phyloP scores from a whole-genome alignment of 64 coral and sea anemone genomes.

The Montipora efflorescens region DNA sequence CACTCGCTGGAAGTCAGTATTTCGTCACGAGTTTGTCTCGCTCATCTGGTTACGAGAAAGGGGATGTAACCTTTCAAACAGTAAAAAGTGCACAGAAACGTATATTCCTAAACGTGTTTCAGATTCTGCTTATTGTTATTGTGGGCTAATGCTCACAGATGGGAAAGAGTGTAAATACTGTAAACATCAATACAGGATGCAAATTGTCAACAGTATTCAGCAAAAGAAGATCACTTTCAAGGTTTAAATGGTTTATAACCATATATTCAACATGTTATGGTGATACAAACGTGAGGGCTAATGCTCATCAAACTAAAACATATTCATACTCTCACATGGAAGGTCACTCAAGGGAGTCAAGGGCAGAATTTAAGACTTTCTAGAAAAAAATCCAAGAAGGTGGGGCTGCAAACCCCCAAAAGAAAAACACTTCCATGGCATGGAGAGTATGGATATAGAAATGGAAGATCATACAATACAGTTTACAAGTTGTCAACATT shows the following conservation, averaged over 20 bases:
- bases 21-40: constrained; percentile 71
- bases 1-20: constrained; percentile 72
- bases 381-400: too few relatives aligned
- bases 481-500: too few relatives aligned
- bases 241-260: background rate
- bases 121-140: constrained; percentile 40
- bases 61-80: constrained; percentile 58
- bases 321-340: too few relatives aligned
- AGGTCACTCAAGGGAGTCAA: too few relatives aligned
- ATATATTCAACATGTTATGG: background rate
- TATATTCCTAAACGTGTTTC: constrained; percentile 51
- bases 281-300: background rate
- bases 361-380: too few relatives aligned
- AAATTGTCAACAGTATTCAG: constrained; percentile 17
- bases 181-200: constrained; percentile 11
- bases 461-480: too few relatives aligned
- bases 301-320: too few relatives aligned
- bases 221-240: constrained; percentile 11
- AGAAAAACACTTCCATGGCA: too few relatives aligned
- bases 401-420: too few relatives aligned
- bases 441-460: too few relatives aligned
- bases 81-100: background rate
- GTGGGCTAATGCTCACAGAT: constrained; percentile 37
- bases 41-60: constrained; percentile 71
- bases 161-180: constrained; percentile 45